phyloP scores from a whole-genome alignment of 2,888 invertebrate species.

The Nomada fabriciana region DNA sequence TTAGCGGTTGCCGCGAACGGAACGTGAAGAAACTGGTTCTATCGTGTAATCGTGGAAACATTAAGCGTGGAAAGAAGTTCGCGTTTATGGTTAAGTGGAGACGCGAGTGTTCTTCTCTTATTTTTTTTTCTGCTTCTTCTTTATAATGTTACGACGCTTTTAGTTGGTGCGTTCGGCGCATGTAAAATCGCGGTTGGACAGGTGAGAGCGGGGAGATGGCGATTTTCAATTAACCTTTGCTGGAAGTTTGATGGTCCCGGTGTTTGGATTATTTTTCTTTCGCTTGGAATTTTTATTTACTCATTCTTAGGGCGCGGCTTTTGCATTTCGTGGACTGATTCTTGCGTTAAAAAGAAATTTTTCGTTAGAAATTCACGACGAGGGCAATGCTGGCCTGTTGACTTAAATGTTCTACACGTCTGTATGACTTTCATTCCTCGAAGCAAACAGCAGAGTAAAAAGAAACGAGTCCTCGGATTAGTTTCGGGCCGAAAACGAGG shows the following conservation, averaged over 20 bases:
- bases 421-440: neutral
- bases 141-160: too few relatives aligned
- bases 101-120: conserved; percentile 9
- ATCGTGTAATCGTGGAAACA: conserved; percentile 57
- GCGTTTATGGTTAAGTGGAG: conserved; percentile 43
- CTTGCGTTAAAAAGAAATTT: too few relatives aligned
- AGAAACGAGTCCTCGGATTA: conserved; percentile 40
- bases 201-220: conserved; percentile 8
- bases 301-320: too few relatives aligned
- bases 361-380: too few relatives aligned
- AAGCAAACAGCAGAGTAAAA: too few relatives aligned
- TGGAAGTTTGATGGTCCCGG: neutral
- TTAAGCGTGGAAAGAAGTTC: conserved; percentile 57
- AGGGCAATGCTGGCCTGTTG: too few relatives aligned
- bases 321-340: neutral
- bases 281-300: neutral
- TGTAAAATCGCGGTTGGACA: too few relatives aligned
- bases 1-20: conserved; percentile 36
- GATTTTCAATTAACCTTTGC: neutral
- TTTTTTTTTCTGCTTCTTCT: too few relatives aligned
- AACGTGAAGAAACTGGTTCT: conserved; percentile 42
- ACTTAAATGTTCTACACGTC: neutral
- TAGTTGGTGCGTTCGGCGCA: too few relatives aligned
- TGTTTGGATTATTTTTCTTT: conserved; percentile 32
- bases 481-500: conserved; percentile 38